These are phyloP conservation scores for Lithosia quadra DNA, from an alignment of 2,888 invertebrate species.

Conservation along the genomic window DNA sequence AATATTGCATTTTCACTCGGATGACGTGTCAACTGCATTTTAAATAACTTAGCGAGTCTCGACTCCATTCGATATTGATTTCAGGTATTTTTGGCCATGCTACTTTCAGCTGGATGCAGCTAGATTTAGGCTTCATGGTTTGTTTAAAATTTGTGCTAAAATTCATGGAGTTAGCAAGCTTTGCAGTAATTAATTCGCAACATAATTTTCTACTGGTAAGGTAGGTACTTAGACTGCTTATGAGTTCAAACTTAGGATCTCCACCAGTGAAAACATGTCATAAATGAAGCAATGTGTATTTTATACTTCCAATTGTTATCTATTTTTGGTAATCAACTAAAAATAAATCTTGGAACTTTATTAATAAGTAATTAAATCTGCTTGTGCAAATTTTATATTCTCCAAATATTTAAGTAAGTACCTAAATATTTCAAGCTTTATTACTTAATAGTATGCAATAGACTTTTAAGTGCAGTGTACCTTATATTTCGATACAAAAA, in stretches of 20 bases:
- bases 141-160: not conserved
- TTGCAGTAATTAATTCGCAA: not conserved
- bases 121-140: not conserved
- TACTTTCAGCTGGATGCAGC: constrained; percentile 35
- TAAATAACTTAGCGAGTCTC: constrained; percentile 80
- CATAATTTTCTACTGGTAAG: not conserved
- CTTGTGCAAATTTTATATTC: too few relatives aligned
- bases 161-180: not conserved
- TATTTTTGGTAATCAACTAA: too few relatives aligned
- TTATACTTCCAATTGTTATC: too few relatives aligned
- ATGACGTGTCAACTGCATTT: constrained; percentile 84
- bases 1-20: constrained; percentile 82
- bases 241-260: too few relatives aligned
- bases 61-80: constrained; percentile 70
- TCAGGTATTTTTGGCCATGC: constrained; percentile 63
- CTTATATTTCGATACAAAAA: too few relatives aligned
- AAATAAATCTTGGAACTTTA: too few relatives aligned
- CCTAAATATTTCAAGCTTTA: too few relatives aligned
- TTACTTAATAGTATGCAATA: not conserved
- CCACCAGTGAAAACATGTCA: too few relatives aligned
- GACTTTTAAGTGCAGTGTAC: not conserved
- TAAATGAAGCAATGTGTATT: too few relatives aligned
- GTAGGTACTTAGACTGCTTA: too few relatives aligned
- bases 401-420: too few relatives aligned
- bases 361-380: too few relatives aligned